Base-by-base conservation (phyloP, 2,797 vertebrate species). In the Sebastes baramenuke region DNA sequence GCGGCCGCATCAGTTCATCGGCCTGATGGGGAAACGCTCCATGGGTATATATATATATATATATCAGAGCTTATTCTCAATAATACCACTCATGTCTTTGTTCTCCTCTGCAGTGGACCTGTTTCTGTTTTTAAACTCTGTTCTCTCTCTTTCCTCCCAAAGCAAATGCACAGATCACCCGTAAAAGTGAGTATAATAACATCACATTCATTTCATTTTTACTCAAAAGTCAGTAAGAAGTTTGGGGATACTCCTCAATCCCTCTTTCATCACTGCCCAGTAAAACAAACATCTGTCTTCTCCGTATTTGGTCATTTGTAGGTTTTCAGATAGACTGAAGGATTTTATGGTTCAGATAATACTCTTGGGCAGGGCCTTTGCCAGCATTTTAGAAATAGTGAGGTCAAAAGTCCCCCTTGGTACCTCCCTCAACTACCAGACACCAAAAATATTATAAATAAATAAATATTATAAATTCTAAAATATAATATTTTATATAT, bases 21-120 rank as follows among this genome's bases (percentile, higher is more conserved):
- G 98, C 36, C 96, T 99, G 87, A 99, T 99, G 98, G 98, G 98
- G 82, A 99, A 97, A 80, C 95, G 98, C 76, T 97, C 98, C 72
- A 95, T 95, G 59, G 97, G 98, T 99, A 94, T 36, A 36, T 36
- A 11, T 32, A 94, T 36, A 11, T 32, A 30, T 32, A 32, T 32
- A 32, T 32, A 32, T 32, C 3, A 86, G 81, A 60, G 11, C 12
- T 60, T 11, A 0, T 2, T 18, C n/a, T 55, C 55, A 0, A 2
- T 0, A 18, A 34, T 34, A 34, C 5, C 3, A 2, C 3, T 5
- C 27, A 3, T 36, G 6, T 5, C 16, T 22, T 10, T 4, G 1
- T 52, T 18, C 20, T 3, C 12, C 10, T 36, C n/a, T 42, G 8
- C 9, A 1, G 6, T 36, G 34, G 0, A 24, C 9, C 3, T 10